A percentile compares a stretch with the other conserved stretches of the same genome.
These are phyloP conservation scores for Mustelus asterias DNA, from an alignment of 2,113 vertebrate species.

Conservation along the genomic window DNA sequence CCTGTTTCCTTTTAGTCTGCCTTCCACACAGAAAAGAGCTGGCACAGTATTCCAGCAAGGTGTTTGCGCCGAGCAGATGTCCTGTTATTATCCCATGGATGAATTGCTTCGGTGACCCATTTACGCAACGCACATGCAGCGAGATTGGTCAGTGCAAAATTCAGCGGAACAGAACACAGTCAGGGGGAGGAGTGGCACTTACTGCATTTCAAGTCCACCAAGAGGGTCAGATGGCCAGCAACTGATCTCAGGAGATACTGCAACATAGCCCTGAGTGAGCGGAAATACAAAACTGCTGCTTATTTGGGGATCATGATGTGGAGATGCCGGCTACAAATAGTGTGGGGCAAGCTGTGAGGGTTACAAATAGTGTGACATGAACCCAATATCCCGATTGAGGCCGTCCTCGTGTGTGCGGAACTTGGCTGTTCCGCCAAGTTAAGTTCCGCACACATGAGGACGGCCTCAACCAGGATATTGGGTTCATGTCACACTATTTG, in stretches of 20 bases:
- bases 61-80: neutral
- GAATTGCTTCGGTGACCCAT: neutral
- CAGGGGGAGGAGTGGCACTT: neutral
- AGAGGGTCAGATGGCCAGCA: neutral
- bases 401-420: too few species aligned
- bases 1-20: neutral
- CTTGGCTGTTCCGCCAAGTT: too few species aligned
- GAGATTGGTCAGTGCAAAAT: neutral
- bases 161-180: neutral
- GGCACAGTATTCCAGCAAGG: neutral
- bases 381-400: too few species aligned
- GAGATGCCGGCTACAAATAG: too few species aligned
- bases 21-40: neutral
- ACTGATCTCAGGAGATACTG: neutral
- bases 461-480: too few species aligned
- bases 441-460: too few species aligned
- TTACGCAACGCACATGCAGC: neutral
- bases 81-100: neutral
- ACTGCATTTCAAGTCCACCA: neutral
- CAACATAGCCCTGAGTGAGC: neutral
- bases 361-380: too few species aligned
- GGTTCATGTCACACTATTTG: too few species aligned
- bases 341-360: too few species aligned
- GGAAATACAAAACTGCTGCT: neutral
- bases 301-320: neutral